Conservation (phyloP, 1,140 invertebrate genomes). For the Euura lappo region DNA sequence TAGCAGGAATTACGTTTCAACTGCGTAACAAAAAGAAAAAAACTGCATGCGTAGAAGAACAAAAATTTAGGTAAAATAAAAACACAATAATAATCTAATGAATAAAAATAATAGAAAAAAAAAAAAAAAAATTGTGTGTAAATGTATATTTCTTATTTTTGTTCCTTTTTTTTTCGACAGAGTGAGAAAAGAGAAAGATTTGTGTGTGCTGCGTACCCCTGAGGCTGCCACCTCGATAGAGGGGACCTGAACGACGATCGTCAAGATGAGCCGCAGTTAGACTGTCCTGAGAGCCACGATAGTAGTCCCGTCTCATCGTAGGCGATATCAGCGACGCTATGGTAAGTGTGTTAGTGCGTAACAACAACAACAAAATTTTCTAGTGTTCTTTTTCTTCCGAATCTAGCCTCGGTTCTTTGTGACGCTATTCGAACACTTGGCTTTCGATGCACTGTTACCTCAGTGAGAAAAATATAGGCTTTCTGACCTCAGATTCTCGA, state of each 20-base stretch:
- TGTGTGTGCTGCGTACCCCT: conserved; percentile 60
- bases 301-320: conserved; percentile 85
- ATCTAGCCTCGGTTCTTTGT: too few species aligned
- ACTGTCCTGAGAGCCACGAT: conserved; percentile 85
- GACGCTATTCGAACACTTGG: too few species aligned
- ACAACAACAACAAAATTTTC: conserved; percentile 18
- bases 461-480: too few species aligned
- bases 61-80: conserved; percentile 19
- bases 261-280: conserved; percentile 66
- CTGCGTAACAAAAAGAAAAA: conserved; percentile 18
- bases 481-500: too few species aligned
- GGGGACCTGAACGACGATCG: conserved; percentile 54
- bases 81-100: conserved; percentile 5
- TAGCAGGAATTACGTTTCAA: not conserved
- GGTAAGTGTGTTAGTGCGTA: conserved; percentile 59
- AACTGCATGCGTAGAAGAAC: conserved; percentile 14
- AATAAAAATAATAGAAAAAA: conserved; percentile 28
- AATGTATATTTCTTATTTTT: not conserved
- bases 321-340: conserved; percentile 61
- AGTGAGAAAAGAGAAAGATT: conserved; percentile 22
- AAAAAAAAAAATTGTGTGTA: not conserved
- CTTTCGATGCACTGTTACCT: too few species aligned
- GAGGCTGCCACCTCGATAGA: conserved; percentile 59
- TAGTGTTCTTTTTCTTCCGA: too few species aligned
- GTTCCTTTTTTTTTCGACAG: not conserved